Percentiles rank a stretch among this genome's conserved stretches.
Evolutionary conservation across 2,888 invertebrate species (phyloP).

Genomic region (Bembecia ichneumoniformis): DNA sequence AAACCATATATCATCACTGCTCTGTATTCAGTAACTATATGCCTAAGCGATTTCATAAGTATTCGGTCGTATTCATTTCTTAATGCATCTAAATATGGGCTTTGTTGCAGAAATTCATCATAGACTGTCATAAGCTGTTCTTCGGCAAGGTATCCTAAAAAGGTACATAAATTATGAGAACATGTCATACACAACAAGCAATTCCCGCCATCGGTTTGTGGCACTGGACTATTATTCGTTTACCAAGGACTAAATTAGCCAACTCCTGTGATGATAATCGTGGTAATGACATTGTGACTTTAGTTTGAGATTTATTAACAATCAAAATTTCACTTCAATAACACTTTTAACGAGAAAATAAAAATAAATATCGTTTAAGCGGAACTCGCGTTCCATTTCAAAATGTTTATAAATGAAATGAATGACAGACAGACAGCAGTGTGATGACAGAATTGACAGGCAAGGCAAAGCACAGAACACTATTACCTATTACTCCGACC

Average conservation of each 20-base stretch:
- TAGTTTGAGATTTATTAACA: not conserved
- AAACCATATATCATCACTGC: constrained; percentile 62
- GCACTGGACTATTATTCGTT: constrained; percentile 13
- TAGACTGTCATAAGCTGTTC: constrained; percentile 66
- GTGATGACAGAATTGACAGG: no score
- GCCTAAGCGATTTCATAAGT: constrained; percentile 61
- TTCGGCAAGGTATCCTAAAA: constrained; percentile 60
- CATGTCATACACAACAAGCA: constrained; percentile 1
- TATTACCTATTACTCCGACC: no score
- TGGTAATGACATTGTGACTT: constrained; percentile 42
- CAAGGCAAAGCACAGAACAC: no score
- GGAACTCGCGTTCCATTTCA: no score
- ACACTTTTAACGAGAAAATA: no score
- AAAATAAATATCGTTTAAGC: no score
- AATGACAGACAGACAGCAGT: no score
- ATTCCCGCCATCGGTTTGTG: constrained; percentile 54
- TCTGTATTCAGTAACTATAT: constrained; percentile 62
- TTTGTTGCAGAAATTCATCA: constrained; percentile 62
- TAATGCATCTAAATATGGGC: constrained; percentile 58
- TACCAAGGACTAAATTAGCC: constrained; percentile 63
- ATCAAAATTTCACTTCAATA: no score
- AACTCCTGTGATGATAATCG: constrained; percentile 59
- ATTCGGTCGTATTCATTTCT: constrained; percentile 63
- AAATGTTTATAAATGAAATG: no score
- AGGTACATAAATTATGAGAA: constrained; percentile 1